phyloP scores from a whole-genome alignment of 2,888 invertebrate species.

The Tenodera sinensis region DNA sequence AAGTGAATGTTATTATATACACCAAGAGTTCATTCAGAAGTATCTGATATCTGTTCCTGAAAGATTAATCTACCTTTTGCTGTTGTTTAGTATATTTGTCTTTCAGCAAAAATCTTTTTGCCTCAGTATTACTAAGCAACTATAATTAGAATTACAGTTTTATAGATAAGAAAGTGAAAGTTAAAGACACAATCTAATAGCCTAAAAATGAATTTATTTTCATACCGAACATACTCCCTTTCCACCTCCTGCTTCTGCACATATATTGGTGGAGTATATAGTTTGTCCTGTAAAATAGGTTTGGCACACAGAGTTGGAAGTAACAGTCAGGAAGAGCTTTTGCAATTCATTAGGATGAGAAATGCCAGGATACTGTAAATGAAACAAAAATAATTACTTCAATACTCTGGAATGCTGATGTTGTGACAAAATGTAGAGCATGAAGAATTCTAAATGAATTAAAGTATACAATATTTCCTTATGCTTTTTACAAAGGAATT shows the following conservation, averaged over 20 bases:
- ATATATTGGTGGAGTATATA: constrained; percentile 17
- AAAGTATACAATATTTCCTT: background rate
- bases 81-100: no score
- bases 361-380: constrained; percentile 24
- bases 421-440: background rate
- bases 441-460: background rate
- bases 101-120: no score
- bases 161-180: no score
- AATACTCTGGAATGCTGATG: background rate
- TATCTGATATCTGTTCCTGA: no score
- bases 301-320: constrained; percentile 23
- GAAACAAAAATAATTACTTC: background rate
- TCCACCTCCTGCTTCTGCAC: constrained; percentile 22
- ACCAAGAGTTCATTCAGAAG: no score
- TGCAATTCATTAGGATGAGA: constrained; percentile 26
- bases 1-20: no score
- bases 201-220: no score
- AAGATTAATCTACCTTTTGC: no score
- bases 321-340: constrained; percentile 15
- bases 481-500: no score
- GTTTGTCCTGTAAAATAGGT: background rate
- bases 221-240: constrained; percentile 27
- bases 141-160: no score
- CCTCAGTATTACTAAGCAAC: no score
- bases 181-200: no score